Evolutionary conservation across 1,140 invertebrate genomes (phyloP).

Genomic region (Drosophila equinoxialis): DNA sequence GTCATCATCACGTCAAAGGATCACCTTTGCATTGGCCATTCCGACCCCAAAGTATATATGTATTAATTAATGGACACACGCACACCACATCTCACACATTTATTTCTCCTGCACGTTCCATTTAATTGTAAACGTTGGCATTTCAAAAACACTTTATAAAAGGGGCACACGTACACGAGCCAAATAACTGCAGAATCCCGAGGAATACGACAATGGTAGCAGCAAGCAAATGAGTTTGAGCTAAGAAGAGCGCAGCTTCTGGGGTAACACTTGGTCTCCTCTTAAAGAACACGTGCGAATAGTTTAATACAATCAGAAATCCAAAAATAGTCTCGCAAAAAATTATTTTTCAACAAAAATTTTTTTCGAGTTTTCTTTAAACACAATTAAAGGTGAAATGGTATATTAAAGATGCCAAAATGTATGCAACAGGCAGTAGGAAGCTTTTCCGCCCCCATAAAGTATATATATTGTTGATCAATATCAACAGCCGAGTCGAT

Average conservation of each 20-base stretch:
- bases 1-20: not conserved
- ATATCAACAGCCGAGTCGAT: too few relatives aligned
- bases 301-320: slow-evolving; percentile 1
- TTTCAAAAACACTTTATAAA: slow-evolving; percentile 77
- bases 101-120: slow-evolving; percentile 74
- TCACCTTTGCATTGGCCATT: slow-evolving; percentile 57
- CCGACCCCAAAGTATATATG: slow-evolving; percentile 36
- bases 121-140: slow-evolving; percentile 79
- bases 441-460: too few relatives aligned
- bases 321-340: not conserved
- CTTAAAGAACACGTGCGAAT: not conserved
- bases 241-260: not conserved
- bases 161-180: slow-evolving; percentile 24
- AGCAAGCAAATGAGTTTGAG: not conserved
- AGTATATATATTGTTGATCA: too few relatives aligned
- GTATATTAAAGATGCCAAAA: too few relatives aligned
- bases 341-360: not conserved
- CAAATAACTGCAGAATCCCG: not conserved
- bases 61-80: slow-evolving; percentile 54
- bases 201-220: not conserved
- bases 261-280: not conserved
- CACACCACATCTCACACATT: slow-evolving; percentile 37
- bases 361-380: not conserved
- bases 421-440: too few relatives aligned
- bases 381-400: too few relatives aligned